Conservation (phyloP, 2,797 vertebrate genomes). For the Parauchenoglanis ngamensis region DNA sequence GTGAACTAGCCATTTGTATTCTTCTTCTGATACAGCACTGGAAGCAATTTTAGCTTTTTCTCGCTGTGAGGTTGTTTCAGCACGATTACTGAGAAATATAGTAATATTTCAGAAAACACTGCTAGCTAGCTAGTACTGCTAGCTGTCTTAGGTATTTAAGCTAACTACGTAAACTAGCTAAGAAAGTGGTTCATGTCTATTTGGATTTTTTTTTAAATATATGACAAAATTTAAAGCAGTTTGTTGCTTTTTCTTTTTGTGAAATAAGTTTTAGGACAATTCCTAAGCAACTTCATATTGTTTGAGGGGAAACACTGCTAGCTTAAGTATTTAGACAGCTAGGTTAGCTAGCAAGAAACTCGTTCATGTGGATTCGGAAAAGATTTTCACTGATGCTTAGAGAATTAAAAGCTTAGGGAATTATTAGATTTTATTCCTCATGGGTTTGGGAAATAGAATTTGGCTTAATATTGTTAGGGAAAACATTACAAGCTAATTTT, state of each 20-base stretch:
- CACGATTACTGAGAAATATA: neutral
- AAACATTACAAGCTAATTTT: neutral
- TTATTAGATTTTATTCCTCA: neutral
- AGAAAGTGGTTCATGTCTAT: neutral
- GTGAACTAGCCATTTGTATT: neutral
- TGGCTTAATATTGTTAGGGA: neutral
- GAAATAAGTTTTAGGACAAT: neutral
- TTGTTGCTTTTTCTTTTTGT: neutral
- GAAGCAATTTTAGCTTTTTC: neutral
- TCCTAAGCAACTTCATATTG: neutral
- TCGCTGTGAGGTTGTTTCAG: neutral
- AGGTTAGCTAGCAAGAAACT: neutral
- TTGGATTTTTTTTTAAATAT: neutral
- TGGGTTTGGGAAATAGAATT: neutral
- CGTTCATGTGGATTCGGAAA: no score
- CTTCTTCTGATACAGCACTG: neutral
- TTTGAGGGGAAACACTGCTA: neutral
- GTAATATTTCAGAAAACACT: neutral
- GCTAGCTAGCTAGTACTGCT: neutral
- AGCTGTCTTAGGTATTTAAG: neutral
- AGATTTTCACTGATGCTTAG: neutral
- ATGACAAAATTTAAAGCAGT: neutral
- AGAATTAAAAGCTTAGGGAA: neutral
- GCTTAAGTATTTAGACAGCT: neutral
- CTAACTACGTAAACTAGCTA: neutral